Percentiles rank a stretch among this genome's conserved stretches.
Evolutionary conservation across 2,113 vertebrate genomes (phyloP).

Genomic region (Raja brachyura): DNA sequence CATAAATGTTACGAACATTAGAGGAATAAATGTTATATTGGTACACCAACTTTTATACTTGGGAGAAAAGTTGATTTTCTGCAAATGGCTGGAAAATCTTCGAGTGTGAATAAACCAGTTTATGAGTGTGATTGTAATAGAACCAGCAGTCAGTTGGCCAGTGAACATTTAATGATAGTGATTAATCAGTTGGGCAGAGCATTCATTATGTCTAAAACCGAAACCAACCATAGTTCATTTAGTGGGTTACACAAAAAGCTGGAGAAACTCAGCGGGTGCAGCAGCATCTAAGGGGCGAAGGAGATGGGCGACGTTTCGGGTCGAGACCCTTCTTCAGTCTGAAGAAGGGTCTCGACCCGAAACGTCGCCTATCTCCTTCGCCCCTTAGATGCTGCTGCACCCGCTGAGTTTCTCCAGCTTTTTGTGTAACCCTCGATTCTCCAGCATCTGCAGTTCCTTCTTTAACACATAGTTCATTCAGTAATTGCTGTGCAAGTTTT

Average conservation of each 20-base stretch:
- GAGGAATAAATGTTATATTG: neutral
- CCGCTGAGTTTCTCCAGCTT: too few species aligned
- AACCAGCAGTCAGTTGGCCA: constrained; percentile 3
- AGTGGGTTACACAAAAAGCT: too few species aligned
- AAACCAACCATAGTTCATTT: neutral
- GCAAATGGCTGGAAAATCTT: neutral
- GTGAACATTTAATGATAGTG: neutral
- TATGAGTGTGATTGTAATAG: neutral
- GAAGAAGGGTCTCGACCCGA: too few species aligned
- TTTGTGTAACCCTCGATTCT: too few species aligned
- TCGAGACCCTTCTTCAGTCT: too few species aligned
- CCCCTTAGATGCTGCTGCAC: too few species aligned
- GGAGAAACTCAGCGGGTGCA: too few species aligned
- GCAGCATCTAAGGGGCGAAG: too few species aligned
- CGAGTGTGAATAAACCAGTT: neutral
- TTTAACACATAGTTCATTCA: neutral
- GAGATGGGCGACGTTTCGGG: too few species aligned
- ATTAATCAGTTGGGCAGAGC: constrained; percentile 30
- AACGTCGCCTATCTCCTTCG: too few species aligned
- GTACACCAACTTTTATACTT: neutral
- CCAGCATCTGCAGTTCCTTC: too few species aligned
- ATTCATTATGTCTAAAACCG: constrained; percentile 16
- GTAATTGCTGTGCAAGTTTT: neutral
- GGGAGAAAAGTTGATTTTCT: neutral
- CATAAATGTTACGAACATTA: neutral